Evolutionary conservation across 2,113 vertebrate species (phyloP), one percentile per base, ranked within the genome.

Genomic region (Charadrius vociferus): DNA sequence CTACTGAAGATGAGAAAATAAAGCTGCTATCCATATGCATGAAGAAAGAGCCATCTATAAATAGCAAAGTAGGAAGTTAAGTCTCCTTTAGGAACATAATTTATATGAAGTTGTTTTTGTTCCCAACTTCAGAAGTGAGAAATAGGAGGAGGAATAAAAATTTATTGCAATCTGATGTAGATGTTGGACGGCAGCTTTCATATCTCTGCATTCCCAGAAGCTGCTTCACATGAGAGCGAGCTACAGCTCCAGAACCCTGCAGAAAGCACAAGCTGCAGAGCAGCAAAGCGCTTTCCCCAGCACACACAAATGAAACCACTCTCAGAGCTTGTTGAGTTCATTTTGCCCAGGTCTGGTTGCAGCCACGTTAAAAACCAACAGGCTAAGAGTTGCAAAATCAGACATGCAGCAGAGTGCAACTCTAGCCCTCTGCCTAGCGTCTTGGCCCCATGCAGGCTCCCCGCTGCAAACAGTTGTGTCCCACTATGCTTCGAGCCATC

Each of bases 1-100:
- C 91, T 95, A 86, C 79, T 37, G 55, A 41, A 72, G 75, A 73
- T 14, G 80, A 79, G 79, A 32, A 73, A 49, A 26, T 10, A 43
- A 97, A 97, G 95, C 95, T 96, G 96, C 83, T 88, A 41, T 71
- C 95, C 96, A 96, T 58, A 96, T 97, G 96, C 80, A 90, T 6
- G 3, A 70, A 93, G 66, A 88, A 47, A 88, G 75, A 53, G 66
- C 26, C 49, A 20, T 56, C 90, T 73, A 86, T 67, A 92, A 96
- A 97, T 71, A 96, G 93, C 67, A 3, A 67, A 78, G 67, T 50
- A 90, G 95, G 96, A 86, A 96, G 88, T 0, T 26, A 55, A 85
- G 45, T 16, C 83, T 74, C 93, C 94, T 92, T 45, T 3, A 89
- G 96, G 91, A 96, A 91, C 93, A 55, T 78, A 39, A 23, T 77